These are phyloP conservation scores for Tinamus major DNA, from an alignment of 2,797 vertebrate species.

Conservation along the genomic window DNA sequence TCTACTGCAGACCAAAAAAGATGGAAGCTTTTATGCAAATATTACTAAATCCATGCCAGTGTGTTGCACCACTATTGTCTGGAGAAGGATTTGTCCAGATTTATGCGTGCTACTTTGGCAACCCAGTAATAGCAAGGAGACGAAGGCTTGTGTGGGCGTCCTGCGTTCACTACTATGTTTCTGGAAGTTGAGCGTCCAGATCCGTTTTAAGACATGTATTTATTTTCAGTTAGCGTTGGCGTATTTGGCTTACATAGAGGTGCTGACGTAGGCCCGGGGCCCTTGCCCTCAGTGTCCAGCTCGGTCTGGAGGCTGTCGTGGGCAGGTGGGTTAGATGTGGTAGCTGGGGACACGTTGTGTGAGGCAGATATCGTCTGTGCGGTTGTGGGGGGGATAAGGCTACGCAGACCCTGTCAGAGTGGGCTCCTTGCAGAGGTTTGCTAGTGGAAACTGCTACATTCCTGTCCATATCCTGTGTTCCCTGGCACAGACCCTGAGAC, in stretches of 20 bases:
- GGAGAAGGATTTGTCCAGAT: background rate
- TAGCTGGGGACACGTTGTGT: background rate
- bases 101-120: background rate
- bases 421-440: background rate
- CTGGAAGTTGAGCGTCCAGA: background rate
- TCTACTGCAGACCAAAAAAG: background rate
- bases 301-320: background rate
- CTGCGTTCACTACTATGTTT: background rate
- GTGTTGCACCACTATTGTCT: accelerated
- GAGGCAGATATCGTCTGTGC: background rate
- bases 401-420: background rate
- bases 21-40: constrained; percentile 51
- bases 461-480: background rate
- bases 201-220: background rate
- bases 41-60: background rate
- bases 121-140: background rate
- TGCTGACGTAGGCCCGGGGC: background rate
- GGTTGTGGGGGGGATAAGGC: background rate
- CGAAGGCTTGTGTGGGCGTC: background rate
- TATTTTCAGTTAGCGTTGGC: background rate
- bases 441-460: background rate
- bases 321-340: accelerated
- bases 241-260: accelerated
- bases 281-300: background rate
- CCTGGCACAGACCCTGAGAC: constrained; percentile 22